phyloP scores from a whole-genome alignment of 2,888 invertebrate species.

The Amiota minor region DNA sequence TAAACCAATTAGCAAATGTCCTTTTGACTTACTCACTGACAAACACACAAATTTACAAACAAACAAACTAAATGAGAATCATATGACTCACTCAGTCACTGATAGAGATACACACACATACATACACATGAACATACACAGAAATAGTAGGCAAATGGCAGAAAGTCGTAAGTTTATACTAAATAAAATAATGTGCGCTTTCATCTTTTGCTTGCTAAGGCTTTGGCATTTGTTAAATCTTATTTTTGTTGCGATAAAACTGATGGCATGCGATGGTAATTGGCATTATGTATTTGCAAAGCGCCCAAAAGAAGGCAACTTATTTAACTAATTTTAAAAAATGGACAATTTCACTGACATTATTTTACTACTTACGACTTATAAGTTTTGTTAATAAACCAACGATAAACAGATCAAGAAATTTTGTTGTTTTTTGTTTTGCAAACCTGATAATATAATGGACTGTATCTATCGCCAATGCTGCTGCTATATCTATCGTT shows the following conservation, averaged over 20 bases:
- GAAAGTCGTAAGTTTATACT: too few species aligned
- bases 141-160: too few species aligned
- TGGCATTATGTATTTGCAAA: neutral
- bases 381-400: too few species aligned
- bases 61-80: too few species aligned
- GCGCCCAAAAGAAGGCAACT: conserved; percentile 21
- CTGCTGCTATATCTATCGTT: conserved; percentile 65
- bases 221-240: conserved; percentile 12
- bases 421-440: conserved; percentile 15
- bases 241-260: conserved; percentile 36
- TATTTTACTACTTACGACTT: conserved; percentile 1
- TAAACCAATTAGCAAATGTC: conserved; percentile 15
- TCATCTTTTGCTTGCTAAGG: too few species aligned
- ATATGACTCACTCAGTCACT: neutral
- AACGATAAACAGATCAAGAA: conserved; percentile 2
- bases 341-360: neutral
- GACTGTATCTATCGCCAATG: conserved; percentile 68
- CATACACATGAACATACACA: conserved; percentile 3
- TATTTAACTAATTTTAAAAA: neutral
- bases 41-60: neutral
- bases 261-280: conserved; percentile 28
- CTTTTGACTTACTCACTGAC: neutral
- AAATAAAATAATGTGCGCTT: too few species aligned
- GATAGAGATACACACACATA: neutral
- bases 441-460: conserved; percentile 66